A percentile compares a stretch with the other conserved stretches of the same genome.
Conservation (phyloP, 2,113 vertebrate species). For the Tilapia sparmanii region DNA sequence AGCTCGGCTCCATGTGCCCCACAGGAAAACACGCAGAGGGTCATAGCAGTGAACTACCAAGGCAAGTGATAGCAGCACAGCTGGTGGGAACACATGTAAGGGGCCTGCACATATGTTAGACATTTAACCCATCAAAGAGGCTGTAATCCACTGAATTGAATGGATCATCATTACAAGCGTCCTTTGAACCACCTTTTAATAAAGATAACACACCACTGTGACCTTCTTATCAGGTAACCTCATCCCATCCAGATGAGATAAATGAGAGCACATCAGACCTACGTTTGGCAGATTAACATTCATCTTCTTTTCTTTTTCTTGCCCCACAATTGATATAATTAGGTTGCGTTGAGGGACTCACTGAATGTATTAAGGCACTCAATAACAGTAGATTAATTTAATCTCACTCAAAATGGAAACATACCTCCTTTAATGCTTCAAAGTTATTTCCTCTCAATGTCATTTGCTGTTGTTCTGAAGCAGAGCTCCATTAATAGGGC, state of each 20-base stretch:
- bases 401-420: constrained; percentile 50
- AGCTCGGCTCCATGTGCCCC: background rate
- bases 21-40: background rate
- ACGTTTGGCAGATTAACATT: constrained; percentile 32
- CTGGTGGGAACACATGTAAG: constrained; percentile 36
- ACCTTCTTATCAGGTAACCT: constrained; percentile 11
- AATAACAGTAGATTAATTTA: constrained; percentile 57
- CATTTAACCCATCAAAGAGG: constrained; percentile 53
- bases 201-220: constrained; percentile 23
- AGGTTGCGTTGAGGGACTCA: constrained; percentile 33
- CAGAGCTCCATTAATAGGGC: constrained; percentile 10
- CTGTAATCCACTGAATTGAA: constrained; percentile 34
- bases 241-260: constrained; percentile 15
- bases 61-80: constrained; percentile 18
- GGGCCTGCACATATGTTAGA: constrained; percentile 41
- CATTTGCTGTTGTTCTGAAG: background rate
- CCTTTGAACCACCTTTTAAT: constrained; percentile 47
- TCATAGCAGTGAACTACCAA: background rate
- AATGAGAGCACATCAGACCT: constrained; percentile 10
- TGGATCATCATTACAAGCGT: constrained; percentile 47
- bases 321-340: constrained; percentile 42
- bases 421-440: constrained; percentile 39
- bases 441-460: constrained; percentile 41
- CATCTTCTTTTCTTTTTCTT: background rate
- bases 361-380: constrained; percentile 43